Conservation (phyloP, 2,888 invertebrate species). For the Acanthosoma haemorrhoidale region DNA sequence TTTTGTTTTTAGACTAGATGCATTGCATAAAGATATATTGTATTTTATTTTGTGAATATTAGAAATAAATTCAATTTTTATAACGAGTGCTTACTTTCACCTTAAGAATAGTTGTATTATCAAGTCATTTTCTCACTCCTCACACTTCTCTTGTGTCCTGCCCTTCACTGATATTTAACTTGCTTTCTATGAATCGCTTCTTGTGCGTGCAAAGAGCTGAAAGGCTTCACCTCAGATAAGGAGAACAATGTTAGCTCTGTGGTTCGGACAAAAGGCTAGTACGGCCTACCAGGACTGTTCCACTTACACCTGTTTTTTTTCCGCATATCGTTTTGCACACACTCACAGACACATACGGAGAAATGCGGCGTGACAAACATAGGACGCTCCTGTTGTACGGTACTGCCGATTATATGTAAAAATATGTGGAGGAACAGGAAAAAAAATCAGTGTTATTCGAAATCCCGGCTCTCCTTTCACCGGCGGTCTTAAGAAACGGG, state of each 20-base stretch:
- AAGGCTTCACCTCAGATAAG: no score
- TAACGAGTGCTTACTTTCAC: no score
- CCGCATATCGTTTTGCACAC: neutral
- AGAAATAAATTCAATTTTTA: no score
- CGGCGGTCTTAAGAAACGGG: neutral
- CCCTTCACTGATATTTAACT: no score
- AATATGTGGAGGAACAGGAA: neutral
- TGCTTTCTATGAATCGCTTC: no score
- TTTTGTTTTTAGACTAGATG: no score
- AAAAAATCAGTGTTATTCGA: constrained; percentile 1
- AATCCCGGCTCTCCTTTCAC: neutral
- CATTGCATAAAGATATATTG: no score
- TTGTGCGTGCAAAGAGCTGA: no score
- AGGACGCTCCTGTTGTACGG: neutral
- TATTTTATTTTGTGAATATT: no score
- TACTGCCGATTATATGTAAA: neutral
- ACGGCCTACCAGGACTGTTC: neutral
- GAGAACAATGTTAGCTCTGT: neutral
- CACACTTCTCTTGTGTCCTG: no score
- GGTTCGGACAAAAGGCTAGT: neutral
- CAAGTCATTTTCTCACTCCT: no score
- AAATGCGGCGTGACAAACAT: constrained; percentile 1
- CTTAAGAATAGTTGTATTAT: no score
- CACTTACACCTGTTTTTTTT: neutral
- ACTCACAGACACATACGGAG: neutral